phyloP scores from a whole-genome alignment of 2,113 vertebrate species.

The Aviceda subcristata region DNA sequence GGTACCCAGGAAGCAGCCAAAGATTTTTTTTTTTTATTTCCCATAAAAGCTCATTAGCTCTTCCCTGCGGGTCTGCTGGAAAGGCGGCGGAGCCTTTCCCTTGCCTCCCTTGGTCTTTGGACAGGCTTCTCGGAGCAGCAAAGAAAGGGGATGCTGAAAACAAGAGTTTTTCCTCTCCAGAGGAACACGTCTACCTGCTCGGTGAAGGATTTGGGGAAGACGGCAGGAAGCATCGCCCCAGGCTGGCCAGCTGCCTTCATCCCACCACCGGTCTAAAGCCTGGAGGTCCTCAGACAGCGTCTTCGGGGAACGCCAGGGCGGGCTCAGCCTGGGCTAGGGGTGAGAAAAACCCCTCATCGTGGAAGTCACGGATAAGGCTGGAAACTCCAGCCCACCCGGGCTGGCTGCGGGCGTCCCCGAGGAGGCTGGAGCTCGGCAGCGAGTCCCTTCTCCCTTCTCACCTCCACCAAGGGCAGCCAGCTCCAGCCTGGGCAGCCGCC shows the following conservation, averaged over 20 bases:
- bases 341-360: not conserved
- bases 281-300: not conserved
- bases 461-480: too few species aligned
- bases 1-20: not conserved
- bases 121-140: not conserved
- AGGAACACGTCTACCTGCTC: not conserved
- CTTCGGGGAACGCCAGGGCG: not conserved
- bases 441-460: too few species aligned
- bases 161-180: not conserved
- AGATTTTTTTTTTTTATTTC: not conserved
- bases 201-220: not conserved
- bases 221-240: not conserved
- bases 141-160: not conserved
- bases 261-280: accelerated
- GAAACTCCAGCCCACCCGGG: accelerated
- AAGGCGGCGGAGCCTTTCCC: not conserved
- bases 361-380: not conserved
- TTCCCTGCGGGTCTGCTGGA: not conserved
- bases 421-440: not conserved
- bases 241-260: too few species aligned
- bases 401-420: too few species aligned
- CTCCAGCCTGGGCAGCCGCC: accelerated
- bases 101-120: accelerated
- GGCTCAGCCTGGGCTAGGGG: not conserved
- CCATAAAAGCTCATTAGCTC: not conserved